Evolutionary conservation across 1,140 invertebrate species (phyloP).

Genomic region (Papilio aristodemus): DNA sequence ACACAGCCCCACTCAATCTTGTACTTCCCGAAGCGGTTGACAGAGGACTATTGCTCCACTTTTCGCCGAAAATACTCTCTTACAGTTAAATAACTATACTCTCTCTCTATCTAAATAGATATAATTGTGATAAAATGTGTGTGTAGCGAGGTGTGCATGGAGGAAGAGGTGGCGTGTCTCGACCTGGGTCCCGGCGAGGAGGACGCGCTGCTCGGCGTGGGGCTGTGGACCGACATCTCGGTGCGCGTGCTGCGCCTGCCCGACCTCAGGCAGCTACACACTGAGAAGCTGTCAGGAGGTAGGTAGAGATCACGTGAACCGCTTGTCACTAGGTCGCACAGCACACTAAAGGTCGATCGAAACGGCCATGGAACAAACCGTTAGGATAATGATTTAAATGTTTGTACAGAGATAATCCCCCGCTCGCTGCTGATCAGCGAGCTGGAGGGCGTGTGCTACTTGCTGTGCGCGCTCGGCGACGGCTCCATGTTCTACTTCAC

Average conservation of each 20-base stretch:
- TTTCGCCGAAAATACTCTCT: too few relatives aligned
- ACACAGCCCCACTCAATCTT: too few relatives aligned
- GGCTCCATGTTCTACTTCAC: conserved; percentile 98
- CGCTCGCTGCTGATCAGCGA: conserved; percentile 96
- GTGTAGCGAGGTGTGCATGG: conserved; percentile 84
- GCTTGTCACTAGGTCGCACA: too few relatives aligned
- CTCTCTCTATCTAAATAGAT: too few relatives aligned
- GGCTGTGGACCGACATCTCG: conserved; percentile 98
- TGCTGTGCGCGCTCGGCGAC: conserved; percentile 96
- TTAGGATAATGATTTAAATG: conserved; percentile 27
- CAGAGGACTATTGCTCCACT: too few relatives aligned
- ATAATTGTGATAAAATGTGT: not conserved
- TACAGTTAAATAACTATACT: too few relatives aligned
- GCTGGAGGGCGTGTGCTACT: conserved; percentile 95
- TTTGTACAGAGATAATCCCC: conserved; percentile 92
- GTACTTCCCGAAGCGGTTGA: too few relatives aligned
- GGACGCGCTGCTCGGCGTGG: conserved; percentile 92
- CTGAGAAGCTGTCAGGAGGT: conserved; percentile 93
- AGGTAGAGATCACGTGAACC: conserved; percentile 32
- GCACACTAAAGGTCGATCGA: too few relatives aligned
- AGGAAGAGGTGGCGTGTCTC: conserved; percentile 97
- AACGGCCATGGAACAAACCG: too few relatives aligned
- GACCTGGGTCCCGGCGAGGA: conserved; percentile 93
- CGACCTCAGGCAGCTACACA: conserved; percentile 88
- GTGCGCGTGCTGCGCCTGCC: conserved; percentile 92